A percentile compares a stretch with the other conserved stretches of the same genome.
phyloP scores from a whole-genome alignment of 2,113 vertebrate genomes.

The Oryctolagus cuniculus region mOryCun1.1 NC_091453.1:5663501-5664000 shows the following conservation, averaged over 20 bases:
- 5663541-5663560: constrained; percentile 30
- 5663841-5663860: neutral
- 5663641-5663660: constrained; percentile 24
- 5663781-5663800: neutral
- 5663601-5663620: constrained; percentile 56
- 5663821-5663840: constrained; percentile 9
- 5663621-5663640: constrained; percentile 26
- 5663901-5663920: no score
- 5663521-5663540: neutral
- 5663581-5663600: constrained; percentile 11
- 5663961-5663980: no score
- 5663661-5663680: constrained; percentile 57
- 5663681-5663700: constrained; percentile 31
- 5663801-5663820: constrained; percentile 48
- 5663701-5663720: constrained; percentile 13
- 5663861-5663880: constrained; percentile 24
- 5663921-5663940: no score
- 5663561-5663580: constrained; percentile 19
- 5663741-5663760: constrained; percentile 22
- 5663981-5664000: no score
- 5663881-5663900: neutral
- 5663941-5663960: no score
- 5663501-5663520: no score
- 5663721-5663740: constrained; percentile 46
- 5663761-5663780: neutral